phyloP scores from a whole-genome alignment of 2,888 invertebrate genomes.

The Machimus rusticus region DNA sequence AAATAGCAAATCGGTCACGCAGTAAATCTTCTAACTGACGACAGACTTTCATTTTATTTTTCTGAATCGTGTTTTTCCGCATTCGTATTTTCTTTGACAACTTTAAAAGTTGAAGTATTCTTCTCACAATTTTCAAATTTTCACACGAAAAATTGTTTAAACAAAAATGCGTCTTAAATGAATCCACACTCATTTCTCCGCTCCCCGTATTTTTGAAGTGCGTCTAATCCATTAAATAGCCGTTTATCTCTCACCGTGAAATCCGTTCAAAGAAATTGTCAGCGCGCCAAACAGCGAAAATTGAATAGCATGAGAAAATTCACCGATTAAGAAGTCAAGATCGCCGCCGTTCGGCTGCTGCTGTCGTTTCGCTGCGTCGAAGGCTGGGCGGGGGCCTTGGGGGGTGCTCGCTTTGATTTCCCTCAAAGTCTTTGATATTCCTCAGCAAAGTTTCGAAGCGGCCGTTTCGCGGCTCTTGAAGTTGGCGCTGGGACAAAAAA shows the following conservation, averaged over 20 bases:
- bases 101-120: background rate
- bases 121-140: background rate
- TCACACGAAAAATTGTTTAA: too few relatives aligned
- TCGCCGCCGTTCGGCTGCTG: background rate
- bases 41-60: background rate
- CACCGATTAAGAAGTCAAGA: conserved; percentile 23
- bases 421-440: conserved; percentile 25
- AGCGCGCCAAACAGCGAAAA: background rate
- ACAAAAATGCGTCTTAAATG: background rate
- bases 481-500: background rate
- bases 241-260: background rate
- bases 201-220: background rate
- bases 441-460: background rate
- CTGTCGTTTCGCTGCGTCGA: background rate
- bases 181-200: background rate
- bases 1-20: background rate
- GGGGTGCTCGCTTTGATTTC: background rate
- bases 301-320: background rate
- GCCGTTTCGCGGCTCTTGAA: background rate
- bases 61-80: background rate
- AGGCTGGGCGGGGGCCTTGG: background rate
- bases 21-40: background rate
- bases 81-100: background rate
- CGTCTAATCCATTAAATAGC: background rate
- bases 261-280: background rate